A percentile compares a stretch with the other conserved stretches of the same genome.
Evolutionary conservation across 1,140 invertebrate genomes (phyloP).

Genomic region (Tigriopus japonicus): DNA sequence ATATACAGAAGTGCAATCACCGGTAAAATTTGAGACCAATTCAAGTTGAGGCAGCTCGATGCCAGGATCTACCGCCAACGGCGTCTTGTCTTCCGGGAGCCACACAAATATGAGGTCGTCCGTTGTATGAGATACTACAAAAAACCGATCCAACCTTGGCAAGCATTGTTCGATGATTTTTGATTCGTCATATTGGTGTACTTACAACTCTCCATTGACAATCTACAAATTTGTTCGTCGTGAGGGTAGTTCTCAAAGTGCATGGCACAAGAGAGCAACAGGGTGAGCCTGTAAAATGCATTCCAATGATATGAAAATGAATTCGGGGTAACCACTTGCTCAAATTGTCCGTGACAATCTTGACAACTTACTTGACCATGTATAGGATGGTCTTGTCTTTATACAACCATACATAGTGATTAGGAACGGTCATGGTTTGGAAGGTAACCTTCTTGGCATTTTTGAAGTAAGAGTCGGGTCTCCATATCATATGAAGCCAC

Average conservation of each 20-base stretch:
- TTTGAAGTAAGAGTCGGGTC: conserved; percentile 39
- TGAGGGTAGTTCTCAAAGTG: conserved; percentile 80
- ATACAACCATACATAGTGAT: conserved; percentile 38
- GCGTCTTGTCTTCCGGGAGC: conserved; percentile 50
- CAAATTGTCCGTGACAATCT: not conserved
- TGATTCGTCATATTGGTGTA: conserved; percentile 19
- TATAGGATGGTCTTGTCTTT: conserved; percentile 23
- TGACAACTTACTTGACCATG: conserved; percentile 26
- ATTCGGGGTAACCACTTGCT: no score
- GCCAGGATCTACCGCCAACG: conserved; percentile 65
- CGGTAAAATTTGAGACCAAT: conserved; percentile 58
- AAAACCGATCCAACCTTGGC: not conserved
- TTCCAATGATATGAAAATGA: no score
- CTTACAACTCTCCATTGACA: conserved; percentile 80
- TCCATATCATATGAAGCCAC: conserved; percentile 76
- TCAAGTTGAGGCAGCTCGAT: conserved; percentile 69
- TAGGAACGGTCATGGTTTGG: conserved; percentile 80
- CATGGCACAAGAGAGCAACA: conserved; percentile 76
- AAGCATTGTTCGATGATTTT: not conserved
- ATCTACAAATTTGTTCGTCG: conserved; percentile 68
- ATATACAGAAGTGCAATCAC: conserved; percentile 70
- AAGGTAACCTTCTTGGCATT: conserved; percentile 71
- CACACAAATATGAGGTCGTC: conserved; percentile 77
- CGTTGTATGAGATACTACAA: conserved; percentile 64
- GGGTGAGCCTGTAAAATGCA: conserved; percentile 43